Percentiles rank a stretch among this genome's conserved stretches.
phyloP scores from a whole-genome alignment of 2,113 vertebrate genomes.

The cat (Felis catus) region DNA sequence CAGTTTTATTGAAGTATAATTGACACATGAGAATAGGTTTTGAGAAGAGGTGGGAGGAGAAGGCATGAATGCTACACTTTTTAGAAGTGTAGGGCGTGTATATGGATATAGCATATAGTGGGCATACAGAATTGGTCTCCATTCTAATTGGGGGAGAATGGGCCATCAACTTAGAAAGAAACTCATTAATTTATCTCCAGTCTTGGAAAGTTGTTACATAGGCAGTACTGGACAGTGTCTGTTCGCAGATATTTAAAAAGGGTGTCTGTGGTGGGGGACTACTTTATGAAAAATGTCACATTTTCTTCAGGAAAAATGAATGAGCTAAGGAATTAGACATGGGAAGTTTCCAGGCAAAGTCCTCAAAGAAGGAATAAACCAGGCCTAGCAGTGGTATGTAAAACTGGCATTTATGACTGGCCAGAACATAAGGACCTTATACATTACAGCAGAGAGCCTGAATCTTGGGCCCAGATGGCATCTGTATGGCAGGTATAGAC shows the following conservation, averaged over 20 bases:
- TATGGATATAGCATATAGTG: not conserved
- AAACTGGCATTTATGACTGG: not conserved
- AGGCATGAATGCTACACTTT: not conserved
- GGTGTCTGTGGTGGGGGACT: not conserved
- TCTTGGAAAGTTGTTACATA: not conserved
- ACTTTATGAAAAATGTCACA: conserved; percentile 16
- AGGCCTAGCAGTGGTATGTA: not conserved
- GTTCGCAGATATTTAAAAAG: not conserved
- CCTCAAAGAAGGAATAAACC: not conserved
- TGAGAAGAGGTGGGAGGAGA: not conserved
- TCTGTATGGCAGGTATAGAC: no score
- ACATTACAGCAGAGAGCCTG: not conserved
- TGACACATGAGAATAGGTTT: not conserved
- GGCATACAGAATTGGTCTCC: not conserved
- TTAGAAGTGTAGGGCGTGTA: not conserved
- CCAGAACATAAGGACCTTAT: not conserved
- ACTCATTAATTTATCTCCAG: not conserved
- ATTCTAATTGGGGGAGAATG: not conserved
- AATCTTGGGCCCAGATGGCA: not conserved
- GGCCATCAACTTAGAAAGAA: not conserved
- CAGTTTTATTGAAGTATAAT: not conserved
- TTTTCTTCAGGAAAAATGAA: not conserved
- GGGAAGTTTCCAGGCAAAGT: not conserved
- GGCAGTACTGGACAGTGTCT: not conserved
- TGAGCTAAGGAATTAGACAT: not conserved